Percentiles rank a stretch among this genome's conserved stretches.
Conservation (phyloP, 2,888 invertebrate genomes). For the Sinotaia quadrata region DNA sequence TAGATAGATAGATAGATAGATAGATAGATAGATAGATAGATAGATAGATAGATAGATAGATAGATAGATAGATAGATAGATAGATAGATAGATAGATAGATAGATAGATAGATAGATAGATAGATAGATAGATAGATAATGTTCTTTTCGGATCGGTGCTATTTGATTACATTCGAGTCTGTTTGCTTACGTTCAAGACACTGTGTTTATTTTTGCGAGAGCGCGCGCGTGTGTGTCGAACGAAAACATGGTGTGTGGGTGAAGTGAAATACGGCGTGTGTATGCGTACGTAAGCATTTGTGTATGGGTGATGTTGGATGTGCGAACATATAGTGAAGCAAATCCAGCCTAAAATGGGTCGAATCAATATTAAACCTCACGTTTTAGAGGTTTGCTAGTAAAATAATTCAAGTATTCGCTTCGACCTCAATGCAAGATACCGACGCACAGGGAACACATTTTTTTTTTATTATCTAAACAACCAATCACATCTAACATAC, state of each 20-base stretch:
- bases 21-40: neutral
- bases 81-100: neutral
- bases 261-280: too few species aligned
- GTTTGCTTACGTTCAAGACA: neutral
- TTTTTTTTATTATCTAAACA: too few species aligned
- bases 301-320: neutral
- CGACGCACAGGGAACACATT: too few species aligned
- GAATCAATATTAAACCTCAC: too few species aligned
- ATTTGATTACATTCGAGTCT: neutral
- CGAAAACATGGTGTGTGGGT: neutral
- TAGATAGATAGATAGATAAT: too few species aligned
- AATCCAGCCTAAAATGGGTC: too few species aligned
- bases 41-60: slow-evolving; percentile 2
- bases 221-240: neutral
- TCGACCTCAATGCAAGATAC: too few species aligned
- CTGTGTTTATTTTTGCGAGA: neutral
- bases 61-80: neutral
- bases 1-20: slow-evolving; percentile 4
- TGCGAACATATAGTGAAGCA: too few species aligned
- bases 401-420: too few species aligned
- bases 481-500: too few species aligned
- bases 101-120: slow-evolving; percentile 3
- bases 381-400: too few species aligned
- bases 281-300: neutral
- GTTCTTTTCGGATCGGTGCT: neutral